phyloP scores from a whole-genome alignment of 2,113 vertebrate species.

The Dicerorhinus sumatrensis region DNA sequence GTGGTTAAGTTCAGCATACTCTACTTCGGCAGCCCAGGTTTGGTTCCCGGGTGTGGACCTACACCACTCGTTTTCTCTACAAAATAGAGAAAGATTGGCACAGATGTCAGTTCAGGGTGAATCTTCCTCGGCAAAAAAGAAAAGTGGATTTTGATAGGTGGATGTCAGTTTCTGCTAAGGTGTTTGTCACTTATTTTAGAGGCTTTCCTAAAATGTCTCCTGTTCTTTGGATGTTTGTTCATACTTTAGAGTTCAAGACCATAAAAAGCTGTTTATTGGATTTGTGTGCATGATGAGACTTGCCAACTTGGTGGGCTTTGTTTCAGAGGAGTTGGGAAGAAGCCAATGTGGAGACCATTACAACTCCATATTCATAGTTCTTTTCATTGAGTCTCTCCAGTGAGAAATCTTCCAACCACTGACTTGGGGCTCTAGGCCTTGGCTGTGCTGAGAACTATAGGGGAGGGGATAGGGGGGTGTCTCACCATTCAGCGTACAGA shows the following conservation, averaged over 20 bases:
- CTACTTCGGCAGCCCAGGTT: no score
- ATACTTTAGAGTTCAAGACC: neutral
- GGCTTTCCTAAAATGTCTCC: neutral
- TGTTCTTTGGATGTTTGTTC: neutral
- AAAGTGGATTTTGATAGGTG: neutral
- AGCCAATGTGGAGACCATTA: neutral
- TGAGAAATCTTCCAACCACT: neutral
- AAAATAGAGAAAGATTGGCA: no score
- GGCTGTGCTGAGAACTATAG: neutral
- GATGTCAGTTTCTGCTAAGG: neutral
- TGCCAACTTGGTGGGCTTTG: neutral
- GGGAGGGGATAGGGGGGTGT: neutral
- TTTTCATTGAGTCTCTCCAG: neutral
- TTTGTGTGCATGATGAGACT: neutral
- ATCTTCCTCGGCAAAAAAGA: no score
- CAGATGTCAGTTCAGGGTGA: no score
- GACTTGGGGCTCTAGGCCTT: neutral
- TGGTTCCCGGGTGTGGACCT: no score
- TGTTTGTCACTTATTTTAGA: no score
- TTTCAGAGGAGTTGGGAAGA: neutral
- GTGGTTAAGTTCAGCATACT: no score
- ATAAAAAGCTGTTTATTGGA: neutral
- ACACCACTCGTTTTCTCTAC: no score
- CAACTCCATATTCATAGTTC: neutral
- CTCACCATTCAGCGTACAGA: neutral